Evolutionary conservation across 2,113 vertebrate species (phyloP).

Genomic region (Toxotes jaculatrix): DNA sequence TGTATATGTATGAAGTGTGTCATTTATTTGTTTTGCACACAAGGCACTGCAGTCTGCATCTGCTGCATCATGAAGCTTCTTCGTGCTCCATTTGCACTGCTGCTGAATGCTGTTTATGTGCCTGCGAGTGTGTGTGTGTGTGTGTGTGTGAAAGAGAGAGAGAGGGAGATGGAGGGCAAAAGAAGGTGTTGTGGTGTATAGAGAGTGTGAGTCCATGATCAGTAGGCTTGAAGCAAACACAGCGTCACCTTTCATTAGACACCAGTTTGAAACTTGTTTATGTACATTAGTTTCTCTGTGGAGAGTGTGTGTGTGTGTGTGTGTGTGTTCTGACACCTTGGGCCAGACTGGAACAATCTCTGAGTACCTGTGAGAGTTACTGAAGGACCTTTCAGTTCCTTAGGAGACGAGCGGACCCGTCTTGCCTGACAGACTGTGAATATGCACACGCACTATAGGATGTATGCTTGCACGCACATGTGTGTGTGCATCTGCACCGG

Average conservation of each 20-base stretch:
- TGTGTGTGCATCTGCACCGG: constrained; percentile 49
- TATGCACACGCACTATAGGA: constrained; percentile 49
- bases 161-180: neutral
- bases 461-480: constrained; percentile 58
- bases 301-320: constrained; percentile 8
- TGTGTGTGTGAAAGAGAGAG: constrained; percentile 22
- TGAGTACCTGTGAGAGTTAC: constrained; percentile 40
- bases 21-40: neutral
- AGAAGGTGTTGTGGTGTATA: constrained; percentile 7
- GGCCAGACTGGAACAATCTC: constrained; percentile 49
- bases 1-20: neutral
- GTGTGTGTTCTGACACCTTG: constrained; percentile 30
- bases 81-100: constrained; percentile 43
- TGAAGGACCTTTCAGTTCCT: constrained; percentile 52
- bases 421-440: constrained; percentile 59
- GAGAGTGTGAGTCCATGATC: constrained; percentile 16
- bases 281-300: constrained; percentile 48
- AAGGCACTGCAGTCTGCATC: constrained; percentile 37
- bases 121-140: constrained; percentile 7
- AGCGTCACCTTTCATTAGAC: constrained; percentile 41
- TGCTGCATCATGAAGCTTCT: constrained; percentile 38
- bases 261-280: constrained; percentile 26
- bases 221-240: constrained; percentile 30
- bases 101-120: constrained; percentile 10
- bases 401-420: constrained; percentile 47